Conservation (phyloP, 2,797 vertebrate genomes). For the Danio albolineatus region DNA sequence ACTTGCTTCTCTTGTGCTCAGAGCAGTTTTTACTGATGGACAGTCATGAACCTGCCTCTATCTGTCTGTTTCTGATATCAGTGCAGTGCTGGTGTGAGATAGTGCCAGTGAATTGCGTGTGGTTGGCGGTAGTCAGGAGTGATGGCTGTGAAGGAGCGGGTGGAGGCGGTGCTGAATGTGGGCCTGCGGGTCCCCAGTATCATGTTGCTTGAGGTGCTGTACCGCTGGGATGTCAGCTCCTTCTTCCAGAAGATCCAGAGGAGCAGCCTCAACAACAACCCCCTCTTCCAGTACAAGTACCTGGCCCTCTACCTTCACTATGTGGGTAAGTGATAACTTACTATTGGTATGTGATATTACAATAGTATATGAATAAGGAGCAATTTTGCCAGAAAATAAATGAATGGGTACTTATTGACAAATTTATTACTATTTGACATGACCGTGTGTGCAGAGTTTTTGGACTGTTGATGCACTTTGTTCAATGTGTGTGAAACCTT, state of each 20-base stretch:
- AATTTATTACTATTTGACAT: too few species aligned
- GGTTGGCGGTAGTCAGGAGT: conserved; percentile 58
- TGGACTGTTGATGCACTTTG: too few species aligned
- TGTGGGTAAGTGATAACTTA: conserved; percentile 85
- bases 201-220: conserved; percentile 96
- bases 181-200: conserved; percentile 96
- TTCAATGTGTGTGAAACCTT: too few species aligned
- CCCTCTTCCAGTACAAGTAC: conserved; percentile 98
- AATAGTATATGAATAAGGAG: too few species aligned
- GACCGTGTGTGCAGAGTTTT: too few species aligned
- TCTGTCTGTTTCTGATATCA: conserved; percentile 4
- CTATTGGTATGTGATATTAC: not conserved
- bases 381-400: too few species aligned
- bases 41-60: not conserved
- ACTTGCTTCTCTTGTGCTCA: not conserved
- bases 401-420: too few species aligned
- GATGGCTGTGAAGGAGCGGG: conserved; percentile 93
- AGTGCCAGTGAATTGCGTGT: conserved; percentile 34
- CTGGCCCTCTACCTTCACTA: conserved; percentile 99
- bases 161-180: conserved; percentile 96
- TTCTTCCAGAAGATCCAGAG: conserved; percentile 99
- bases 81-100: conserved; percentile 13
- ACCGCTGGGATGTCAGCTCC: conserved; percentile 98
- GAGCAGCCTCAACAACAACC: conserved; percentile 95
- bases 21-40: not conserved